Base-by-base conservation (phyloP, 2,888 invertebrate species). In the Leptinotarsa haldemani region DNA sequence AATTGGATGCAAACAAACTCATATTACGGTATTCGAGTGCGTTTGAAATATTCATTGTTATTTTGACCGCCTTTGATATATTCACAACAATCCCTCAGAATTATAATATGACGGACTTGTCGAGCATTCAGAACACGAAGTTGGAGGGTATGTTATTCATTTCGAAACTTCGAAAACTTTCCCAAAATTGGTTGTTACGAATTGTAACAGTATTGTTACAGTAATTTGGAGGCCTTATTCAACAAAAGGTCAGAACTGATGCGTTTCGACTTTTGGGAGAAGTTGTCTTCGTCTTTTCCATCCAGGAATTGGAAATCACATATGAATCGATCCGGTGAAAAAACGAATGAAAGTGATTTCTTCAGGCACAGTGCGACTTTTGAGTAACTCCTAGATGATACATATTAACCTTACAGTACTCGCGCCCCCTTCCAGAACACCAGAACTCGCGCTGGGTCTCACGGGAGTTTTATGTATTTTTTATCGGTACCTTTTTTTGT, bases 1-100 rank as follows among this genome's bases (percentile, higher is more conserved):
- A 61, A 61, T 40, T 61, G 61, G 61, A 61, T 61, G 61, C 4
- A 40, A 61, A 61, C 61, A 61, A 61, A 30, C 61, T n/a, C 40
- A 5, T 20, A 58, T 58, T 25, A 20, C 58, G 13, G 61, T 61
- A 61, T 16, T 40, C 61, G n/a, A 61, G 61, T 56, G 20, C 22
- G 22, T 9, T 61, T 40, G 61, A 61, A 61, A 61, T 61, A 61
- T 30, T 61, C 61, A 61, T 61, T n/a, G 30, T 30, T 61, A 30
- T 58, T 20, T 22, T 30, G 61, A 16, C 7, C 40, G 61, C 61
- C 30, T 61, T 61, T 40, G 61, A 40, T 61, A 61, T 40, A 61
- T 30, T 61, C 16, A 15, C 40, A 15, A 20, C 13, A 13, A 4
- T 58, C 22, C 40, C 40, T 9, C 40, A 16, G 61, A 30, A 40